Percentiles rank a stretch among this genome's conserved stretches.
Evolutionary conservation across 2,888 invertebrate genomes (phyloP).

Genomic region (Pristionchus japonicus): DNA sequence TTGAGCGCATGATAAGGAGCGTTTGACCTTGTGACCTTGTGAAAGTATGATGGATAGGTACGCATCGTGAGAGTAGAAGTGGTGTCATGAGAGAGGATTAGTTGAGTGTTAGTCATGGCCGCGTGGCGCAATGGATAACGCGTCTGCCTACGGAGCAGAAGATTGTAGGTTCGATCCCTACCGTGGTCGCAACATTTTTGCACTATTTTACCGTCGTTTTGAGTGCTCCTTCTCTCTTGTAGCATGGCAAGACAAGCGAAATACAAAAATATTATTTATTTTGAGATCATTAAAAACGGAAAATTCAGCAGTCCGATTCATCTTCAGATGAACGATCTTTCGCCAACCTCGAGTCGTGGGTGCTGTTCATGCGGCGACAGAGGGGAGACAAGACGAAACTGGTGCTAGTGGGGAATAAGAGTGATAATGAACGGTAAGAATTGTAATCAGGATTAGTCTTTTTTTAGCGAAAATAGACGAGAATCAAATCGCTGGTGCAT

Average conservation of each 20-base stretch:
- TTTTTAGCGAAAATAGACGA: too few relatives aligned
- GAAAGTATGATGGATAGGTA: too few relatives aligned
- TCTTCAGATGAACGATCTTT: constrained; percentile 5
- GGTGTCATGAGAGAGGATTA: neutral
- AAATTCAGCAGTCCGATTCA: neutral
- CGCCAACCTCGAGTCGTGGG: constrained; percentile 35
- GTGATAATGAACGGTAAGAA: constrained; percentile 16
- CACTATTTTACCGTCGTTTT: too few relatives aligned
- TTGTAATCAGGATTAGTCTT: too few relatives aligned
- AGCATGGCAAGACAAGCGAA: too few relatives aligned
- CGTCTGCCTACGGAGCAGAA: constrained; percentile 75
- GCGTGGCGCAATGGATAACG: constrained; percentile 62
- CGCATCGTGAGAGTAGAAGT: neutral
- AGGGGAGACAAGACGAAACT: constrained; percentile 19
- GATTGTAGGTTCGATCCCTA: constrained; percentile 74
- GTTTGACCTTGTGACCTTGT: too few relatives aligned
- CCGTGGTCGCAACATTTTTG: neutral
- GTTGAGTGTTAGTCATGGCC: neutral
- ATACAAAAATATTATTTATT: too few relatives aligned
- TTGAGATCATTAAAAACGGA: too few relatives aligned
- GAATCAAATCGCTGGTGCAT: too few relatives aligned
- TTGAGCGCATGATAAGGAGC: too few relatives aligned
- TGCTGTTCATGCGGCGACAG: constrained; percentile 7
- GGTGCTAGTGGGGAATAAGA: constrained; percentile 40
- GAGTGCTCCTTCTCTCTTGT: too few relatives aligned